phyloP scores from a whole-genome alignment of 2,113 vertebrate genomes.

The Tragelaphus strepsiceros region DNA sequence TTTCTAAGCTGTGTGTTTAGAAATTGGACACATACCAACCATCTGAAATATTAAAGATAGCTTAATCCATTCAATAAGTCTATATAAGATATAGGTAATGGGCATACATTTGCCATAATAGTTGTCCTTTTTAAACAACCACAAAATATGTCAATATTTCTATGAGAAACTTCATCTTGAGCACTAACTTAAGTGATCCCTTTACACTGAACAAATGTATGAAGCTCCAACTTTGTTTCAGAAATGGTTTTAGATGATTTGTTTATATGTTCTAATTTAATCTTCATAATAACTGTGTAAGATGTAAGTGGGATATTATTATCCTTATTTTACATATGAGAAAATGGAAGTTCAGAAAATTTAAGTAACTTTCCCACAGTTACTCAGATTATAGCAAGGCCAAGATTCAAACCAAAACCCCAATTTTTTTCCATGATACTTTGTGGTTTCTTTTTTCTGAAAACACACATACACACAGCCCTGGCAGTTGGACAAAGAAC shows the following conservation, averaged over 20 bases:
- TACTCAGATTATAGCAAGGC: not conserved
- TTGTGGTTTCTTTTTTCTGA: constrained; percentile 13
- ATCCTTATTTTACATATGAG: not conserved
- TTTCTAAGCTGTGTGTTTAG: not conserved
- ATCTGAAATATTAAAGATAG: not conserved
- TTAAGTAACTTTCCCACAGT: constrained; percentile 9
- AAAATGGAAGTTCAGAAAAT: not conserved
- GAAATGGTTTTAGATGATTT: not conserved
- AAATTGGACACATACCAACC: not conserved
- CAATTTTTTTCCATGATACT: not conserved
- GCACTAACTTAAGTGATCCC: not conserved
- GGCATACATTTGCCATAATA: not conserved
- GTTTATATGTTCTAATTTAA: not conserved
- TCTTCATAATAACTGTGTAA: not conserved
- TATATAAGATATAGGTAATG: not conserved
- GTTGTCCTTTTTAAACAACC: not conserved
- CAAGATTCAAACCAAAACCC: constrained; percentile 1
- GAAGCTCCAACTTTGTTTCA: not conserved
- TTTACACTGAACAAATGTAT: not conserved
- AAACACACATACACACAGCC: not conserved
- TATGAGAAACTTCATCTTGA: not conserved
- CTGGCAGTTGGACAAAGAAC: not conserved
- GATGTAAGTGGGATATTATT: not conserved
- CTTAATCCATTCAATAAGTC: not conserved
- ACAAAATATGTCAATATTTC: not conserved